phyloP scores from a whole-genome alignment of 92 coral and sea anemone species.

The Phenganax stokvisi region DNA sequence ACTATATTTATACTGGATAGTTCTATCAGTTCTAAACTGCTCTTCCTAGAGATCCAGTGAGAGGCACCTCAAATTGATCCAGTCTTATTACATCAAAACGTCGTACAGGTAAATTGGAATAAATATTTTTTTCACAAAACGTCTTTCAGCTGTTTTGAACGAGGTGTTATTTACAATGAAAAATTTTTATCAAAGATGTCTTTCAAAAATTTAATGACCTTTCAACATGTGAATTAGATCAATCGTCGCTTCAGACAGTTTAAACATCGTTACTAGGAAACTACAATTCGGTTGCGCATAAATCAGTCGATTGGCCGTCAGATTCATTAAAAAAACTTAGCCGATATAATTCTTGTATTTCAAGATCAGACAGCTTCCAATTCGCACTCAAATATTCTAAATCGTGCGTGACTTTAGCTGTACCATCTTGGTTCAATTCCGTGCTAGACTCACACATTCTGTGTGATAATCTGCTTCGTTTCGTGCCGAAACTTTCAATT shows the following conservation, averaged over 20 bases:
- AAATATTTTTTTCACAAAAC: no score
- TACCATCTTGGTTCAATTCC: not conserved
- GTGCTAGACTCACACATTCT: not conserved
- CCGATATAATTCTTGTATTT: conserved; percentile 45
- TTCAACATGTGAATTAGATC: not conserved
- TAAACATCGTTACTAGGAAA: not conserved
- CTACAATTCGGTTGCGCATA: conserved; percentile 85
- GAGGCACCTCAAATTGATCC: no score
- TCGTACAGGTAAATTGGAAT: no score
- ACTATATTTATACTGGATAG: no score
- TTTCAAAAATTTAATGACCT: no score
- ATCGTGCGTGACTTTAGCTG: not conserved
- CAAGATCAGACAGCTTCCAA: conserved; percentile 42
- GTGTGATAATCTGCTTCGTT: conserved; percentile 8
- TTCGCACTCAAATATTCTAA: conserved; percentile 16
- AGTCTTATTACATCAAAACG: no score
- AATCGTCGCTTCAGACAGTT: not conserved
- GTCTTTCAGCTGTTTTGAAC: no score
- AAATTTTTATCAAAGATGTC: no score
- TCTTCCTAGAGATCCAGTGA: no score
- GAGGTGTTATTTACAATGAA: no score
- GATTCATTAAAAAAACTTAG: conserved; percentile 31
- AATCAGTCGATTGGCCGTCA: conserved; percentile 67
- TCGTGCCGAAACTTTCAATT: conserved; percentile 14
- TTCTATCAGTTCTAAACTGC: no score